phyloP scores from a whole-genome alignment of 2,888 invertebrate species.

The Plemyria rubiginata region DNA sequence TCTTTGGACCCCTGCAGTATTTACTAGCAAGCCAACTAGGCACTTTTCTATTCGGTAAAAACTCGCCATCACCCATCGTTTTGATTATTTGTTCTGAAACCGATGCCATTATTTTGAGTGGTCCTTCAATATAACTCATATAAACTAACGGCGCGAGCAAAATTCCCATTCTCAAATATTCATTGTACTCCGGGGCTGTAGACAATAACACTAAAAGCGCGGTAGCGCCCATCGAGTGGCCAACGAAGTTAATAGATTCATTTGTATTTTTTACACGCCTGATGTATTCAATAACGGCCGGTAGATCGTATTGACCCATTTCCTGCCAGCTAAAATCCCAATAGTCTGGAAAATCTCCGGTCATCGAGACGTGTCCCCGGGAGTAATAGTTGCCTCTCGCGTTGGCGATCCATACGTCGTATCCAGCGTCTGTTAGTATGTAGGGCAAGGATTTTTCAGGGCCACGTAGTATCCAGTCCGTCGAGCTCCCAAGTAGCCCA shows the following conservation, averaged over 20 bases:
- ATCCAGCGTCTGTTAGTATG: constrained; percentile 81
- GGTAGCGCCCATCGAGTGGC: constrained; percentile 73
- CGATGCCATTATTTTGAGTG: constrained; percentile 53
- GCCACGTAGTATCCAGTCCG: constrained; percentile 73
- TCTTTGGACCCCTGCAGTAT: constrained; percentile 55
- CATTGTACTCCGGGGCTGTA: constrained; percentile 57
- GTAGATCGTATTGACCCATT: constrained; percentile 67
- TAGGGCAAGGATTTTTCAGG: constrained; percentile 67
- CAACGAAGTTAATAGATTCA: constrained; percentile 61
- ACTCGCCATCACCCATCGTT: constrained; percentile 58
- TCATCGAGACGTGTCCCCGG: constrained; percentile 53
- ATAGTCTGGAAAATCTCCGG: constrained; percentile 50
- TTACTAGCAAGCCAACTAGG: constrained; percentile 55
- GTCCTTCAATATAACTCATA: constrained; percentile 59
- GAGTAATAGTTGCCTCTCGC: constrained; percentile 73
- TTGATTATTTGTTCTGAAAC: constrained; percentile 51
- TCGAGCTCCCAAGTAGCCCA: constrained; percentile 70
- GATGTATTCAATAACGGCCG: constrained; percentile 65
- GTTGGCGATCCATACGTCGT: constrained; percentile 86
- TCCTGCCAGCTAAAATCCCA: constrained; percentile 73
- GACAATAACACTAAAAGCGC: constrained; percentile 65
- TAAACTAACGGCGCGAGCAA: constrained; percentile 65
- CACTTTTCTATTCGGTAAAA: constrained; percentile 58
- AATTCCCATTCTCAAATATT: constrained; percentile 62
- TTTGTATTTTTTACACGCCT: constrained; percentile 49